Conservation (phyloP, 2,797 vertebrate genomes). For the Coregonus suidteri region DNA sequence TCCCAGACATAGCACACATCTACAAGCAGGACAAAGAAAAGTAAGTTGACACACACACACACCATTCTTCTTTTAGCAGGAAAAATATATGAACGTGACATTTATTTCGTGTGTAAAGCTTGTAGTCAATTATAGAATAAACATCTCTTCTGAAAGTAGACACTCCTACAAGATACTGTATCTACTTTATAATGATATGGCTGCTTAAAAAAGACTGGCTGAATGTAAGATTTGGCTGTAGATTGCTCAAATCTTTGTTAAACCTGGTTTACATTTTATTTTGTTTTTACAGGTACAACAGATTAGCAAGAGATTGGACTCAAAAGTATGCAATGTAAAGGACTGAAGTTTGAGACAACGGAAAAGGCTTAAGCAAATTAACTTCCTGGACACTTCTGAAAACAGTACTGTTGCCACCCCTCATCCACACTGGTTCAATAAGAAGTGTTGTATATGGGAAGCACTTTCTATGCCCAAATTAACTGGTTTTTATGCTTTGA, state of each 20-base stretch:
- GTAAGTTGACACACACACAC: constrained; percentile 53
- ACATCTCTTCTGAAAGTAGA: neutral
- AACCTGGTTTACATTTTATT: neutral
- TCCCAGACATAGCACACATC: constrained; percentile 76
- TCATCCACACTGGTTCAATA: constrained; percentile 58
- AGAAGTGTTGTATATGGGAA: constrained; percentile 60
- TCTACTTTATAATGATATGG: neutral
- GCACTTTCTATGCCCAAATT: constrained; percentile 64
- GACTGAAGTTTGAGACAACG: constrained; percentile 24
- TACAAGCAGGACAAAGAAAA: constrained; percentile 77
- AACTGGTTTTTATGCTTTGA: constrained; percentile 17
- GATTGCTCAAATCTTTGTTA: neutral
- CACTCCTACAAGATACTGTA: neutral
- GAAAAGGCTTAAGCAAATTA: constrained; percentile 27
- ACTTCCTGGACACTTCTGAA: constrained; percentile 48
- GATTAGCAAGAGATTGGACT: constrained; percentile 75
- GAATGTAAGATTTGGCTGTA: neutral
- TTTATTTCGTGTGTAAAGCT: no score
- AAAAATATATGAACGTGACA: no score
- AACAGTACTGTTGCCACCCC: constrained; percentile 61
- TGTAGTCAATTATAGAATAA: no score
- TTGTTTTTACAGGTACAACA: constrained; percentile 69
- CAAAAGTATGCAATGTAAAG: constrained; percentile 75
- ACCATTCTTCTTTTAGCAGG: neutral
- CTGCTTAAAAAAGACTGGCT: neutral